Evolutionary conservation across 2,888 invertebrate species (phyloP), one percentile per base, ranked within the genome.

Genomic region (Diplazon laetatorius): DNA sequence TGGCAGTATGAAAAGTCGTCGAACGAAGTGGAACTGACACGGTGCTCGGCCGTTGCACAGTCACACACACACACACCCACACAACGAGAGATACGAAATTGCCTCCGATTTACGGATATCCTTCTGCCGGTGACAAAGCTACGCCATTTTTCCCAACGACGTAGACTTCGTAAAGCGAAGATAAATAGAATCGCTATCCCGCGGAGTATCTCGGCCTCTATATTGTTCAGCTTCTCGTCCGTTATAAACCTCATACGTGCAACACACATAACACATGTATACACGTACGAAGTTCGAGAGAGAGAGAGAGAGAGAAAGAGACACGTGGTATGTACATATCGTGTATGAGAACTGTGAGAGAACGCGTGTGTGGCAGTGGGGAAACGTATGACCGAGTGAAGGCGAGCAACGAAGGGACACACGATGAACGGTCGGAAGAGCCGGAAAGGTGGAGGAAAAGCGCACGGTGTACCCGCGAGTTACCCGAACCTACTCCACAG

Each of bases 51-150:
- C 22, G 68, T 62, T 78, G 44, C 57, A 78, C 70, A 39, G 22
- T n/a, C n/a, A n/a, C n/a, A n/a, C n/a, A n/a, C n/a, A n/a, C n/a
- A n/a, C n/a, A n/a, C n/a, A n/a, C n/a, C n/a, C n/a, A n/a, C n/a
- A n/a, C n/a, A n/a, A 39, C 68, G 62, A 57, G 68, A 75, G 83
- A 82, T 84, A 86, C 83, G 83, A 86, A 86, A 86, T 86, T 86
- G 86, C 86, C n/a, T 77, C 76, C 86, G 85, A 86, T 84, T 85
- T 84, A 85, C 84, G 84, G 82, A 83, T 84, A 83, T 86, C 85
- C 82, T 81, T 82, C 83, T 85, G 85, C 84, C 85, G 82, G 86
- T 86, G 86, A 86, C 86, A 86, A 86, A 87, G 86, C 85, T 85
- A 81, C 82, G 80, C 82, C 85, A 86, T 87, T 87, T 87, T 87